Conservation (phyloP, 2,888 invertebrate genomes). For the Eutolmus rufibarbis region DNA sequence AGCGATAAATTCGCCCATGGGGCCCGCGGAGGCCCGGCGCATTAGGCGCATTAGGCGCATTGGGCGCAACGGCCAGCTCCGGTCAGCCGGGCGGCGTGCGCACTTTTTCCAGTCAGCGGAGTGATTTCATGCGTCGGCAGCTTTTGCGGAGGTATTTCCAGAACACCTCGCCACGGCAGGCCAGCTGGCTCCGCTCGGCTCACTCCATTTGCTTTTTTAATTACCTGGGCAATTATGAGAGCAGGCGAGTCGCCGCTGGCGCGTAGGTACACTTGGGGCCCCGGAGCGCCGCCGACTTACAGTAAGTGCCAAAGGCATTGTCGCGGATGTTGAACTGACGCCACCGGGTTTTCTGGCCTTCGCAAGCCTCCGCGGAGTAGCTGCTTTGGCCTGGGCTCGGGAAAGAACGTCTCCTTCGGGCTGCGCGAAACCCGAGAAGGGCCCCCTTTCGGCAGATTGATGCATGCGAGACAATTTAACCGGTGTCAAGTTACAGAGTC, state of each 20-base stretch:
- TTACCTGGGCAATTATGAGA: conserved; percentile 6
- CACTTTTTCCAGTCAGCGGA: background rate
- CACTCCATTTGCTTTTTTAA: background rate
- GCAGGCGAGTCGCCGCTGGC: background rate
- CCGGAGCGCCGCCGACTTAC: background rate
- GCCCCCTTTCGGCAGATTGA: background rate
- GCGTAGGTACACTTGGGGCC: background rate
- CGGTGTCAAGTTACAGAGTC: background rate
- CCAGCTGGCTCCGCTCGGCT: background rate
- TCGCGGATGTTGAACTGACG: conserved; percentile 28
- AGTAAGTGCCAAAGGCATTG: conserved; percentile 4
- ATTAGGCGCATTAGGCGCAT: background rate
- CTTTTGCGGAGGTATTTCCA: conserved; percentile 3
- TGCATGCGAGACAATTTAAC: background rate
- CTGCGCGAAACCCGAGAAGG: background rate
- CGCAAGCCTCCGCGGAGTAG: background rate
- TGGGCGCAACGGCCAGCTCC: background rate
- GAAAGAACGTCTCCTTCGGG: background rate
- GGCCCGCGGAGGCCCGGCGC: background rate
- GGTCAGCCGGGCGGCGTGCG: background rate
- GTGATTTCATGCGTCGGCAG: conserved; percentile 22
- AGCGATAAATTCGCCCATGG: background rate
- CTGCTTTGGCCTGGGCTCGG: background rate
- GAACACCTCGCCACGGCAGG: background rate
- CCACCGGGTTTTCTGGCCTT: conserved; percentile 6